Evolutionary conservation across 2,888 invertebrate genomes (phyloP).

Genomic region (Hesperia comma): DNA sequence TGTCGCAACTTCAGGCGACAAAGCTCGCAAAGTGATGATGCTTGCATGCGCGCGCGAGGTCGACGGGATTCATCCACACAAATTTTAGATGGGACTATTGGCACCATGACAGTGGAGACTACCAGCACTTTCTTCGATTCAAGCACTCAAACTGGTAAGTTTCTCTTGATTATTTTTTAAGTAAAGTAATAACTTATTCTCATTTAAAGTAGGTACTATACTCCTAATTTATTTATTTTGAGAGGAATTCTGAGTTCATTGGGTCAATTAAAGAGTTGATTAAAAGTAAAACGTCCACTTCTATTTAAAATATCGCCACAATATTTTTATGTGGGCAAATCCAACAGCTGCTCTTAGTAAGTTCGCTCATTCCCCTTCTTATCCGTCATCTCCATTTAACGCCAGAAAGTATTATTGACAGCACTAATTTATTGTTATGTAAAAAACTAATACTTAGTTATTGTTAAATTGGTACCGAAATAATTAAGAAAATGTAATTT

Average conservation of each 20-base stretch:
- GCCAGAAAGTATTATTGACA: too few relatives aligned
- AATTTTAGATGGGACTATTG: conserved; percentile 95
- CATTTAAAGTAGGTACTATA: too few relatives aligned
- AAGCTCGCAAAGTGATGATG: conserved; percentile 94
- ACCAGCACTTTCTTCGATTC: conserved; percentile 96
- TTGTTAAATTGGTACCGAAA: too few relatives aligned
- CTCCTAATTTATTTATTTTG: not conserved
- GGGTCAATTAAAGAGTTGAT: too few relatives aligned
- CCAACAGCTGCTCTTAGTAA: too few relatives aligned
- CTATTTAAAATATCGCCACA: not conserved
- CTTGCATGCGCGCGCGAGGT: conserved; percentile 87
- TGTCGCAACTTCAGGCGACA: conserved; percentile 95
- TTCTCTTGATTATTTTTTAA: conserved; percentile 19
- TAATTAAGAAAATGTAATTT: too few relatives aligned
- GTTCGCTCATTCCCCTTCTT: too few relatives aligned
- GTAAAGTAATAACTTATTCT: too few relatives aligned
- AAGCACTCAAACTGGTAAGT: conserved; percentile 96
- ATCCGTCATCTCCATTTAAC: too few relatives aligned
- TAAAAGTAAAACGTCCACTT: not conserved
- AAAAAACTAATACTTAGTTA: too few relatives aligned
- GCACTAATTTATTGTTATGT: too few relatives aligned
- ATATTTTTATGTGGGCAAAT: too few relatives aligned
- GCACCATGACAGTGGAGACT: conserved; percentile 96
- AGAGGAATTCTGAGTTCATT: not conserved
- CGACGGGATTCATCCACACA: conserved; percentile 94